Evolutionary conservation across 2,888 invertebrate species (phyloP).

Genomic region (Polymixis lichenea): DNA sequence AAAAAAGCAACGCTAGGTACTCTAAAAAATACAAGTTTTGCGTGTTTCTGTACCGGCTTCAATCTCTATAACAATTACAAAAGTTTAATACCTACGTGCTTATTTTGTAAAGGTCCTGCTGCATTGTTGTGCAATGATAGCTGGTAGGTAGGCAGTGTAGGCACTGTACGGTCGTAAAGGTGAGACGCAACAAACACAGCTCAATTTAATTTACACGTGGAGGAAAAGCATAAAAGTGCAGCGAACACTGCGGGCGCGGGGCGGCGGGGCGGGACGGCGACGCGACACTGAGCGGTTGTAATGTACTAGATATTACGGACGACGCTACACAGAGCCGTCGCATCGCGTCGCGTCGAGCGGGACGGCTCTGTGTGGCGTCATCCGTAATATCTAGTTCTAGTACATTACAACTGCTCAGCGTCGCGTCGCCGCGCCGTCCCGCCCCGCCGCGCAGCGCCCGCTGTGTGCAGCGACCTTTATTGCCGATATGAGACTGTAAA

Average conservation of each 20-base stretch:
- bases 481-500: neutral
- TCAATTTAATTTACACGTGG: constrained; percentile 45
- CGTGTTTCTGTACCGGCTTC: neutral
- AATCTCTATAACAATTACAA: constrained; percentile 10
- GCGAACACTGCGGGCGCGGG: too few species aligned
- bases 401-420: too few species aligned
- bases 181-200: constrained; percentile 22
- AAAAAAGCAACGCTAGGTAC: neutral
- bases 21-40: neutral
- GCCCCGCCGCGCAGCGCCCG: too few species aligned
- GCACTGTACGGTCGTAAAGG: constrained; percentile 33
- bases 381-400: too few species aligned
- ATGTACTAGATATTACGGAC: too few species aligned
- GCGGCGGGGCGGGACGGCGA: too few species aligned
- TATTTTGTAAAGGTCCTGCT: constrained; percentile 46
- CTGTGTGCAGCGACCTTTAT: too few species aligned
- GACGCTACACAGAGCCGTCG: too few species aligned
- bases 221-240: neutral
- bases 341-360: too few species aligned
- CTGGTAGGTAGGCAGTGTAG: neutral
- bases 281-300: too few species aligned
- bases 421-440: too few species aligned
- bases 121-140: constrained; percentile 37
- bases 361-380: too few species aligned
- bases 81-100: constrained; percentile 28